Evolutionary conservation across 37 sponge, comb jelly and placozoan genomes (phyloP), one percentile per base, ranked within the genome.

Genomic region (Agelas oroides): DNA sequence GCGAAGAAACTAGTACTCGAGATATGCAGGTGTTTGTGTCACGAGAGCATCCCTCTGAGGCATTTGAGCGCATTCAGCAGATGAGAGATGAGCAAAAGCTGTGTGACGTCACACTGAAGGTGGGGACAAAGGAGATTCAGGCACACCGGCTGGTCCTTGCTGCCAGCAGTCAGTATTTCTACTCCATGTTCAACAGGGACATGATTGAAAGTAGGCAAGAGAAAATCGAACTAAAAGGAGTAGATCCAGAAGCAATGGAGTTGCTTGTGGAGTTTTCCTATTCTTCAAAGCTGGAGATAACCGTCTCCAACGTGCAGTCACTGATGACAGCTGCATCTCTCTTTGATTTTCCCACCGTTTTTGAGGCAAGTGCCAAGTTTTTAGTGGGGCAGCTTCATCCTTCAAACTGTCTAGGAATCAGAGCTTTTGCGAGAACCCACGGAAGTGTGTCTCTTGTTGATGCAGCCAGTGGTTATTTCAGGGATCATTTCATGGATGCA

Each of bases 321-420:
- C 76, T 97, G 59, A 86, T 98, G 87, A 88, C 90, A 28, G 99
- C 93, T 58, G 86, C 96, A 23, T 94, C 97, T 28, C 86, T 98
- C 59, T 94, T 95, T 35, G 82, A 86, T 41, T 90, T 98, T 52
- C 82, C 87, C 19, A 40, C 90, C 17, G 99, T 89, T 17, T 82
- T 91, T n/a, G 88, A 92, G 28, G 96, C 99, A 0, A 89, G 92
- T 53, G 91, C 89, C 23, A 92, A 85, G 68, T 98, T 98, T 35
- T 86, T 98, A 20, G 79, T 63, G 1, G 62, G 86, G 20, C 95
- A 98, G 40, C 91, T 98, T 0, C 88, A 94, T 53, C 91, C 99
- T 28, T 83, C 89, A 0, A 99, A 99, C 85, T 99, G 99, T 62
- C 80, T 99, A 1, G 97, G 91, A 13, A 96, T 97, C 5, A 57